Evolutionary conservation across 2,113 vertebrate genomes (phyloP), one percentile per base, ranked within the genome.

Genomic region (Carettochelys insculpta): DNA sequence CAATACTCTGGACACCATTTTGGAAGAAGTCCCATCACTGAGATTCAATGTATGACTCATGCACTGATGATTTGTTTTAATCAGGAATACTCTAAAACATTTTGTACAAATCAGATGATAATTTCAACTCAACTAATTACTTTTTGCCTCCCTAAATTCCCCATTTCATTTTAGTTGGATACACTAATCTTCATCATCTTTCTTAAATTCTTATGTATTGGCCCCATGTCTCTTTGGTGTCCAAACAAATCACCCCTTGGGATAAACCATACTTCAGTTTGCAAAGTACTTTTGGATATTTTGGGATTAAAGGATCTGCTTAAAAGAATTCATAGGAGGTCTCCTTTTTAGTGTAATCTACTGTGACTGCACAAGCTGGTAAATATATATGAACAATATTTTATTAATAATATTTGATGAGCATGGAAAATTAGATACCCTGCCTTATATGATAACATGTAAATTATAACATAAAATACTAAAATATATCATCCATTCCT

Each of bases 161-260:
- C 12, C 47, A 51, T 81, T 84, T 82, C 71, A 82, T 51, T 82
- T 65, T 71, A 65, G 61, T 77, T 83, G 31, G 77, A 81, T 83
- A 78, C 77, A 6, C 4, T 87, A 52, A 89, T 94, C 20, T 86
- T 94, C 43, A 50, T 61, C 61, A 45, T 27, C 78, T 81, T 34
- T 86, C 78, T 91, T 94, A 86, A 51, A 71, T 85, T 92, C 83
- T 82, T 94, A 14, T 47, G 11, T 73, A 76, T 54, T 89, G 80
- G 4, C 53, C 88, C 3, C 29, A 14, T 85, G 22, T 16, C n/a
- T n/a, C n/a, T n/a, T n/a, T n/a, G n/a, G n/a, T n/a, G n/a, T n/a
- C n/a, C n/a, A n/a, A n/a, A n/a, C n/a, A n/a, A n/a, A n/a, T n/a
- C n/a, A 93, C 94, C 8, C 4, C 8, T 95, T 92, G 90, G 61